Base-by-base conservation (phyloP, 1,140 invertebrate species). In the Plutomurus gul region DNA sequence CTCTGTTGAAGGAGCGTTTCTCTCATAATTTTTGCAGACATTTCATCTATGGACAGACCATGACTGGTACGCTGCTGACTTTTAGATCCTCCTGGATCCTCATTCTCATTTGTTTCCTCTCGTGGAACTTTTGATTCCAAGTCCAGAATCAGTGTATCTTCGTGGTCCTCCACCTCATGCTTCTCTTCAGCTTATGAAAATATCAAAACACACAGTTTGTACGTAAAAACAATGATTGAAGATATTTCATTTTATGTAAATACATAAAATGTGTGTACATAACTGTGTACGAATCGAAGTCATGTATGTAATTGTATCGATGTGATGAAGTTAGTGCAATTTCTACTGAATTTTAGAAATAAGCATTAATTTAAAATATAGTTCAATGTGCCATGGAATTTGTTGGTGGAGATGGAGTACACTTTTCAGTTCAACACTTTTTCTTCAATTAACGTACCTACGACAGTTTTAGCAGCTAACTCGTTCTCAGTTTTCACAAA, bases 1-100 rank as follows among this genome's bases (percentile, higher is more conserved):
- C 77, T 83, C 37, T 83, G 79, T 10, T 11, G 13, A 6, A 83
- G 65, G 5, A 81, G 40, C n/a, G 77, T 81, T 71, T 83, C 82
- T 11, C 82, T 46, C 4, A 83, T 71, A 3, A 70, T 75, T 10
- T 47, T 79, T 18, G 75, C 75, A n/a, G 46, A 20, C 82, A 83
- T 83, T 76, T 83, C 82, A 30, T 79, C 80, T 13, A 83, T 76
- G 8, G 80, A 78, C 1, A 78, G 47, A 10, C 80, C 79, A 16
- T 75, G 43, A 39, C 33, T 40, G 6, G 20, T 77, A 39, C 0
- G 39, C 13, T 7, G 13, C 30, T 40, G 16, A 18, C 7, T 47
- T 71, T 7, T 46, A 36, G 0, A 10, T 6, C 13, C 27, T 36
- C 36, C 56, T 6, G 16, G 13, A 18, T 65, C 56, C 18, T 65